phyloP scores from a whole-genome alignment of 2,113 vertebrate genomes.

The Prochilodus magdalenae region DNA sequence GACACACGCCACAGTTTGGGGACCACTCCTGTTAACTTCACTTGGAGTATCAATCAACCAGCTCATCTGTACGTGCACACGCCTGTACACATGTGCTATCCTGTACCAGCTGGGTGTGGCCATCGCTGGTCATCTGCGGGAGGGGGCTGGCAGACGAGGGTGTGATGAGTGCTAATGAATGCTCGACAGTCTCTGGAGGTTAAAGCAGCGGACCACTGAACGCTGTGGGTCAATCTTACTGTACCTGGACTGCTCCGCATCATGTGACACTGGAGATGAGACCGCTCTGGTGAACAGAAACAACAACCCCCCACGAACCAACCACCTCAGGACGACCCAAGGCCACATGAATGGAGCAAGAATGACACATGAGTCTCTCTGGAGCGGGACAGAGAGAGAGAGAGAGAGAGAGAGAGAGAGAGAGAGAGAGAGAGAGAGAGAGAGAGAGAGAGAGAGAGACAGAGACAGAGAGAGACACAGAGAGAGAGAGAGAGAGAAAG shows the following conservation, averaged over 20 bases:
- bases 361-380: slow-evolving; percentile 9
- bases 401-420: slow-evolving; percentile 9
- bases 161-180: neutral
- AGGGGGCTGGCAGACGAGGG: no score
- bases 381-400: slow-evolving; percentile 4
- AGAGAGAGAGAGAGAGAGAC: no score
- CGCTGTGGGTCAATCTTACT: slow-evolving; percentile 14
- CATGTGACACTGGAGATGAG: neutral
- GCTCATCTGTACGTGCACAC: no score
- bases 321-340: slow-evolving; percentile 1
- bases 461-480: no score
- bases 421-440: no score
- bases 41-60: no score
- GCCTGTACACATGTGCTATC: no score
- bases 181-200: neutral
- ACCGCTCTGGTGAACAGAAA: neutral
- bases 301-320: neutral
- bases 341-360: slow-evolving; percentile 40
- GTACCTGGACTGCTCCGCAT: neutral
- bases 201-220: neutral
- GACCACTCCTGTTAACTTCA: no score
- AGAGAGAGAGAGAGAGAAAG: no score
- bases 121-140: no score
- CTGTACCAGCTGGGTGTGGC: no score
- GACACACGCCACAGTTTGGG: no score